phyloP scores from a whole-genome alignment of 2,888 invertebrate genomes.

The Theretra japonica region DNA sequence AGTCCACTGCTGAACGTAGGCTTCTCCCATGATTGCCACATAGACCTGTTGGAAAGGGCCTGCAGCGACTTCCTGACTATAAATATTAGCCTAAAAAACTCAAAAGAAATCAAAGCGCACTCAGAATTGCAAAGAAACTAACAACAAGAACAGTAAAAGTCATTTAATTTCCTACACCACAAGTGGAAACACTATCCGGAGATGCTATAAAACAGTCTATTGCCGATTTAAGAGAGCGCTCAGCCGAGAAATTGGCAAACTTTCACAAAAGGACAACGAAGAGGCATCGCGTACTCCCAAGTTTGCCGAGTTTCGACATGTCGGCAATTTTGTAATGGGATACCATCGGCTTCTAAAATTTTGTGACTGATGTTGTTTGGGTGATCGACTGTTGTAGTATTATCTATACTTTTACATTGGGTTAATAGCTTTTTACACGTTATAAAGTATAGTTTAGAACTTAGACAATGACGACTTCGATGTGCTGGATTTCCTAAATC shows the following conservation, averaged over 20 bases:
- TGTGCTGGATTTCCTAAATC: neutral
- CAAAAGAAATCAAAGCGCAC: neutral
- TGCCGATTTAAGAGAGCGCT: conserved; percentile 39
- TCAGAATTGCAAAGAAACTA: neutral
- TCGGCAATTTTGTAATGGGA: conserved; percentile 7
- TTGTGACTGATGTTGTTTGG: neutral
- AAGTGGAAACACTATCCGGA: neutral
- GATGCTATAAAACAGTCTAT: conserved; percentile 17
- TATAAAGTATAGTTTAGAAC: too few relatives aligned
- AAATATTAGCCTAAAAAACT: neutral
- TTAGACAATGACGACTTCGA: too few relatives aligned
- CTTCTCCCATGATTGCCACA: too few relatives aligned
- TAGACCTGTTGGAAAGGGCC: too few relatives aligned
- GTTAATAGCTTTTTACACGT: neutral
- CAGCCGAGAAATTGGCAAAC: conserved; percentile 50
- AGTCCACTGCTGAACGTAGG: too few relatives aligned
- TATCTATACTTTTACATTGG: neutral
- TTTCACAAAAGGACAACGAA: conserved; percentile 17
- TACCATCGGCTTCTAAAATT: neutral
- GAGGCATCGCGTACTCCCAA: conserved; percentile 7
- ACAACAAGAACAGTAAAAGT: conserved; percentile 2
- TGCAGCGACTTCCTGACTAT: too few relatives aligned
- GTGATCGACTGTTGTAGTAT: neutral
- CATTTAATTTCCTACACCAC: conserved; percentile 9
- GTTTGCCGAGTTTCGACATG: conserved; percentile 10